Conservation (phyloP, 2,797 vertebrate genomes). For the Pseudotriccus pelzelni region DNA sequence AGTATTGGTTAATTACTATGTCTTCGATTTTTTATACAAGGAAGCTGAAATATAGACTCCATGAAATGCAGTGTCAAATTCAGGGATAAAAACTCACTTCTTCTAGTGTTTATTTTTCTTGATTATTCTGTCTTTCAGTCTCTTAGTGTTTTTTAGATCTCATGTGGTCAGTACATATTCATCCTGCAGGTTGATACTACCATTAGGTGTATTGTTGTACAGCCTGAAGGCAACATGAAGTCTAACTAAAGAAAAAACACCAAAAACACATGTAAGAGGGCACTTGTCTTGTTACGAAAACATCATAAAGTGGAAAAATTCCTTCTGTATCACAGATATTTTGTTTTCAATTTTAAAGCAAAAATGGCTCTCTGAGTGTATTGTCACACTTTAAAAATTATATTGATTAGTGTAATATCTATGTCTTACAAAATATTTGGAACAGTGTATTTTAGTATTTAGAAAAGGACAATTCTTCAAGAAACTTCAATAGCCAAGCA, state of each 20-base stretch:
- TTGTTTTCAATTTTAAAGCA: neutral
- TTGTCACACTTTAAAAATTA: neutral
- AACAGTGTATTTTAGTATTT: neutral
- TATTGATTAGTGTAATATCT: neutral
- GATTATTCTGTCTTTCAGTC: neutral
- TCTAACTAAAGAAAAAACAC: neutral
- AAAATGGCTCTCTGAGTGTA: rapidly evolving
- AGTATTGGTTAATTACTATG: neutral
- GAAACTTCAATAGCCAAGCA: neutral
- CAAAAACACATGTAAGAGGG: neutral
- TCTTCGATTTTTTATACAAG: neutral
- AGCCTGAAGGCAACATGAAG: neutral
- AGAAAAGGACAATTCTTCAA: neutral
- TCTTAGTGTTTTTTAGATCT: neutral
- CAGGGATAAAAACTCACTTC: neutral
- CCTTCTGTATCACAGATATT: neutral
- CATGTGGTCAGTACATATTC: neutral
- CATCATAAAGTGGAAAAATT: neutral
- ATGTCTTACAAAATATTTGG: neutral
- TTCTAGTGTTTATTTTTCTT: neutral
- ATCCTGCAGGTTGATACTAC: neutral
- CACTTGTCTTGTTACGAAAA: neutral
- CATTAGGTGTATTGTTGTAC: neutral
- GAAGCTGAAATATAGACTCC: neutral
- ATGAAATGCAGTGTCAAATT: neutral